Conservation (phyloP, 2,797 vertebrate genomes). For the Podargus strigoides region DNA sequence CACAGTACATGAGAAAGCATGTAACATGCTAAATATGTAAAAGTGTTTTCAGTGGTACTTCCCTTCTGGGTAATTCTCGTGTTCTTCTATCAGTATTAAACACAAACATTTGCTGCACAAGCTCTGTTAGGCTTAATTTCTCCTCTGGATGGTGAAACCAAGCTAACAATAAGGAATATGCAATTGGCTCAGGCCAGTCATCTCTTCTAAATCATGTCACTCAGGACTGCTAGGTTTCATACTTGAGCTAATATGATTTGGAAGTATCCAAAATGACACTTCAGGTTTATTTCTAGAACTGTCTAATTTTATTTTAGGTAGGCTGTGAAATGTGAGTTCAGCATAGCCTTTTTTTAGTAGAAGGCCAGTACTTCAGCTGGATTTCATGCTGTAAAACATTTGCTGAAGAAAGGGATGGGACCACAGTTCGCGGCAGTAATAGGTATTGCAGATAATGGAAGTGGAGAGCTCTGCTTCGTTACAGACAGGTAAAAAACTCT, state of each 20-base stretch:
- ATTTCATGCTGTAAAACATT: not conserved
- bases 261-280: not conserved
- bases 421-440: not conserved
- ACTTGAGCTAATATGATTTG: not conserved
- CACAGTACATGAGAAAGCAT: not conserved
- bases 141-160: not conserved
- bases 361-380: not conserved
- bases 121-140: not conserved
- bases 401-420: not conserved
- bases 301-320: not conserved
- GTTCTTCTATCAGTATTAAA: not conserved
- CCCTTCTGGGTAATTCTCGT: not conserved
- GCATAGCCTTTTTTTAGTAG: not conserved
- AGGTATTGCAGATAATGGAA: not conserved
- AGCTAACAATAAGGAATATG: not conserved
- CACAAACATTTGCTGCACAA: not conserved
- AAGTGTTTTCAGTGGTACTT: not conserved
- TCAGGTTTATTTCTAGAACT: not conserved
- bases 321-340: not conserved
- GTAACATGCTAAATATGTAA: not conserved
- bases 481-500: not conserved
- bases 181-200: not conserved
- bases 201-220: not conserved
- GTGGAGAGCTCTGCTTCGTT: not conserved
- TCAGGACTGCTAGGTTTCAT: not conserved